These are phyloP conservation scores for Portunus trituberculatus DNA, from an alignment of 1,140 invertebrate species.

Conservation along the genomic window DNA sequence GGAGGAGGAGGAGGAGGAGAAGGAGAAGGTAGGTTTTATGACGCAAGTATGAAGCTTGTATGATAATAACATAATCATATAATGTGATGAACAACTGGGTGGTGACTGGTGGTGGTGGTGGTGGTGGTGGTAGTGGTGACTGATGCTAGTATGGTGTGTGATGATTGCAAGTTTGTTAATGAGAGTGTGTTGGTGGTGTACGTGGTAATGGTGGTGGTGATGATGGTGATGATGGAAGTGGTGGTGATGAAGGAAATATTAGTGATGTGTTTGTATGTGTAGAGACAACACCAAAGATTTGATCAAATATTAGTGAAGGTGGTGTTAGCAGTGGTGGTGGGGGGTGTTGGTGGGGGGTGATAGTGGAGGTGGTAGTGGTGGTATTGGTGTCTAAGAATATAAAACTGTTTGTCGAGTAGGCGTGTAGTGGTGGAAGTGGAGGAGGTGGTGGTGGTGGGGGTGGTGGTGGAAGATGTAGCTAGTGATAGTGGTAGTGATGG, in stretches of 20 bases:
- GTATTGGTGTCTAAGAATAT: no score
- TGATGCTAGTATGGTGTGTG: background rate
- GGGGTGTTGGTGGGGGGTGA: background rate
- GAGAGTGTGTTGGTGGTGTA: background rate
- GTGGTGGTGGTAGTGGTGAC: background rate
- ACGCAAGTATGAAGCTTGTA: background rate
- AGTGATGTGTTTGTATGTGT: background rate
- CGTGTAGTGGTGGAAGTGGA: no score
- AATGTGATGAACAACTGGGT: background rate
- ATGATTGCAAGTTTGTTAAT: background rate
- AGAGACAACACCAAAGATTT: background rate
- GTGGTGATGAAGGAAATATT: background rate
- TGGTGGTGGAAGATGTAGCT: no score
- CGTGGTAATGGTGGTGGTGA: conserved; percentile 1
- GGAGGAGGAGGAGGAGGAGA: background rate
- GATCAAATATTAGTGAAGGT: background rate
- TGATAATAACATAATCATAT: background rate
- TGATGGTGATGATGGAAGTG: background rate
- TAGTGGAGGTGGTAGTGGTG: no score
- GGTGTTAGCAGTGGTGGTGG: background rate
- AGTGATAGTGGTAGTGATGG: background rate
- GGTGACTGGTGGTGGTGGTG: background rate
- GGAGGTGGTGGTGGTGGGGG: no score
- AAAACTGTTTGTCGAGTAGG: no score
- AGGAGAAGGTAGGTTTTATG: background rate